Evolutionary conservation across 2,113 vertebrate genomes (phyloP).

Genomic region (Odocoileus virginianus): DNA sequence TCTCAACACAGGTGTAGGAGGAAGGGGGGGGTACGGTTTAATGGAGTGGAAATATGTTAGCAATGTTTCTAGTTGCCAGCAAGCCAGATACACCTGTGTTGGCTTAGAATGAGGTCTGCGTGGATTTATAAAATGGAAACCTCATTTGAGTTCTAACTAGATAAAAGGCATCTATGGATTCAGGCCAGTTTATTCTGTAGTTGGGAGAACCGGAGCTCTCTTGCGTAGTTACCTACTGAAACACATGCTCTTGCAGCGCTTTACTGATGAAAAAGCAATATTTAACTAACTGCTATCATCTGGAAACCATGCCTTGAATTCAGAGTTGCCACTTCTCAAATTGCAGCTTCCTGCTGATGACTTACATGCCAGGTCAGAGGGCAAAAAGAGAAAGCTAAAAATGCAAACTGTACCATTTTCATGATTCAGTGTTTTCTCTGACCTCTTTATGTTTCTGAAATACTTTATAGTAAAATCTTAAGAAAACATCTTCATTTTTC

Average conservation of each 20-base stretch:
- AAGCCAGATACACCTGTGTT: constrained; percentile 32
- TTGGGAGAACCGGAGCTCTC: neutral
- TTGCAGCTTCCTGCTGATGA: neutral
- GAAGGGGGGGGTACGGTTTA: neutral
- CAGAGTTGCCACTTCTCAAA: neutral
- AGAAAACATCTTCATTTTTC: neutral
- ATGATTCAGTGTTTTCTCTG: neutral
- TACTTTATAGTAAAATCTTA: neutral
- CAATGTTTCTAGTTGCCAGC: neutral
- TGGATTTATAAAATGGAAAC: neutral
- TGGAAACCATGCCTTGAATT: neutral
- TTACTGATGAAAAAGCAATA: neutral
- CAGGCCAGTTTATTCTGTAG: neutral
- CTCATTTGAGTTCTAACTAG: constrained; percentile 35
- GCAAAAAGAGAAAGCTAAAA: neutral
- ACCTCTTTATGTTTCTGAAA: neutral
- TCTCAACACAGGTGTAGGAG: neutral
- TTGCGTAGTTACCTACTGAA: neutral
- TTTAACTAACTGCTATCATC: neutral
- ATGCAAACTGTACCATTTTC: neutral
- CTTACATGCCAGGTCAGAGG: neutral
- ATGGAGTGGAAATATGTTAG: constrained; percentile 8
- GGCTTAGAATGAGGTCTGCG: neutral
- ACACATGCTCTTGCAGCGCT: neutral
- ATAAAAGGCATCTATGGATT: neutral